A percentile compares a stretch with the other conserved stretches of the same genome.
These are phyloP conservation scores for Ectropis crepuscularia DNA, from an alignment of 2,888 invertebrate genomes.

Conservation along the genomic window DNA sequence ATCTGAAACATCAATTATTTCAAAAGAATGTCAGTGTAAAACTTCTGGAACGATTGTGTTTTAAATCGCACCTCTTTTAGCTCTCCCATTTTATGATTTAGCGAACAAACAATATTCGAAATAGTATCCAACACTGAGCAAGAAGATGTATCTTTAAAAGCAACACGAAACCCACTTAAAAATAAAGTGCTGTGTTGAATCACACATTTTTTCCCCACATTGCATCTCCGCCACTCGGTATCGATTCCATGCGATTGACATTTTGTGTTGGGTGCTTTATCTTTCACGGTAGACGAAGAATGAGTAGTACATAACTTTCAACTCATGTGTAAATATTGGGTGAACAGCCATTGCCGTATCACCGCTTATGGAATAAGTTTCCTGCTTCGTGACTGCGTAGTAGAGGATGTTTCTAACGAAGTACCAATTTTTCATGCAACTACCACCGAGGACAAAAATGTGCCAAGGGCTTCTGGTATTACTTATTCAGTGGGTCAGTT, in stretches of 20 bases:
- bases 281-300: slow-evolving; percentile 26
- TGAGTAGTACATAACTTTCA: not conserved
- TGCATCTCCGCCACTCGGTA: slow-evolving; percentile 36
- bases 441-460: too few species aligned
- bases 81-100: not conserved
- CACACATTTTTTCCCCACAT: slow-evolving; percentile 35
- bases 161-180: slow-evolving; percentile 29
- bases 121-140: slow-evolving; percentile 4
- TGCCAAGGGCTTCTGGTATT: too few species aligned
- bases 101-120: not conserved
- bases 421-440: too few species aligned
- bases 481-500: too few species aligned
- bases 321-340: not conserved
- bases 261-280: slow-evolving; percentile 36
- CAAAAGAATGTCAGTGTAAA: too few species aligned
- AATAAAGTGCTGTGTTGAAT: slow-evolving; percentile 35
- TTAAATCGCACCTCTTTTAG: too few species aligned
- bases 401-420: too few species aligned
- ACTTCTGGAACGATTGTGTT: too few species aligned
- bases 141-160: slow-evolving; percentile 26
- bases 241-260: slow-evolving; percentile 44
- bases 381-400: too few species aligned
- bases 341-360: not conserved
- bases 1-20: too few species aligned
- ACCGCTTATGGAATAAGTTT: not conserved